Percentiles rank a stretch among this genome's conserved stretches.
phyloP scores from a whole-genome alignment of 2,113 vertebrate genomes.

The Steatornis caripensis region DNA sequence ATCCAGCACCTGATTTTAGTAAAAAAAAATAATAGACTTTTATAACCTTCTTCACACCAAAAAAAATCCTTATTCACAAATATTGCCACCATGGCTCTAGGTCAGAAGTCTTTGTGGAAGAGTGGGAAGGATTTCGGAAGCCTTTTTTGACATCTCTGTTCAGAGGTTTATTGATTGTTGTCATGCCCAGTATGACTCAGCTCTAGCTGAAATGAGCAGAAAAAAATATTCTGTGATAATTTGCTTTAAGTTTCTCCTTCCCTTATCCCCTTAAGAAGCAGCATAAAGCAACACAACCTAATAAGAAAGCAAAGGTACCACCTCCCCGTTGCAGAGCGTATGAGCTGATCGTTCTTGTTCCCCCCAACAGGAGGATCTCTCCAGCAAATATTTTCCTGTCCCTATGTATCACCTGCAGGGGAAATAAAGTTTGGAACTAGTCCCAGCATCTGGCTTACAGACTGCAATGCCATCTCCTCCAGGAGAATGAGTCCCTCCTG shows the following conservation, averaged over 20 bases:
- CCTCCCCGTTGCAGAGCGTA: neutral
- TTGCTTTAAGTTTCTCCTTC: neutral
- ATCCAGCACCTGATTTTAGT: neutral
- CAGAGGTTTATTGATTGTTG: neutral
- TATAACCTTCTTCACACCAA: neutral
- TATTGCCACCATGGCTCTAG: neutral
- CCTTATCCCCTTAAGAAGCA: neutral
- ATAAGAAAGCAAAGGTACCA: neutral
- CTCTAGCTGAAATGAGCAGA: neutral
- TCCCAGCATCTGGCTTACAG: neutral
- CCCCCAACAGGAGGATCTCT: neutral
- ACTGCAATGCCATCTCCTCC: neutral
- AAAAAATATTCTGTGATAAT: neutral
- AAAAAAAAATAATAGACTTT: fast-evolving
- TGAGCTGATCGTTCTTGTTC: neutral
- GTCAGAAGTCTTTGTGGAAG: neutral
- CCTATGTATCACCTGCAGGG: neutral
- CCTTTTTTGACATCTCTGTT: neutral
- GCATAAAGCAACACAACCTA: neutral
- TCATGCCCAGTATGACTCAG: neutral
- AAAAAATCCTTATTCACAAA: neutral
- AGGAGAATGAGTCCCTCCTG: neutral
- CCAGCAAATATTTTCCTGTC: neutral
- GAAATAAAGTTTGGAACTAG: neutral
- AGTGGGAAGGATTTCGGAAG: neutral